Base-by-base conservation (phyloP, 1,140 invertebrate species). In the Drosophila rhopaloa region DNA sequence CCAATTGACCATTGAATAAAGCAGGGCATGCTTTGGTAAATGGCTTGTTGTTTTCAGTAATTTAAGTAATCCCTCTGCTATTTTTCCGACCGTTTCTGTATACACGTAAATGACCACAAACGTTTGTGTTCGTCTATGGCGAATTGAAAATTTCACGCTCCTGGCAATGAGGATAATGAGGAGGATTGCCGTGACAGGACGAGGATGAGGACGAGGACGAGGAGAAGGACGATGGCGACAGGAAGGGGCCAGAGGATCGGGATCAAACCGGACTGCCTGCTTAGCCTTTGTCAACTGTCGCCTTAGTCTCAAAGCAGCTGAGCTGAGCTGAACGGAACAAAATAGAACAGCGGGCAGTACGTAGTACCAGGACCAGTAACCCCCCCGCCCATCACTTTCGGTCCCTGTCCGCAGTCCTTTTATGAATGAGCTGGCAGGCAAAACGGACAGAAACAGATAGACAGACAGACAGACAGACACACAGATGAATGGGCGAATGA, bases 251-350 rank as follows among this genome's bases (percentile, higher is more conserved):
- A 46, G 60, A 71, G 56, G 65, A 68, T 68, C 65, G 35, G 38
- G 65, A 67, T 68, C 65, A 68, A 41, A 70, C 76, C 58, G 55
- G 68, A 55, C 79, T 66, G 78, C 70, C 76, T 86, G 82, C 82
- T 86, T 86, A 86, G 82, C 82, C 81, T 85, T 85, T 85, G 81
- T 86, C 82, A 86, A 86, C 83, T 86, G 82, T 86, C 82, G 82
- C 83, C 79, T 85, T 85, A 85, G 77, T 51, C 76, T 77, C 72
- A 68, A 48, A 61, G 74, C 77, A 85, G 81, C 74, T 85, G 81
- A 80, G 81, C 74, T 85, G 81, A 80, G 81, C 58, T 61, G 44
- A 55, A 56, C 65, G 58, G 38, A 62, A 35, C 47, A 73, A 48
- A 48, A 56, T 66, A 55, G 54, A 71, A 29, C 50, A 70, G 53